These are phyloP conservation scores for Biston stratarius DNA, from an alignment of 2,888 invertebrate genomes.

Conservation along the genomic window DNA sequence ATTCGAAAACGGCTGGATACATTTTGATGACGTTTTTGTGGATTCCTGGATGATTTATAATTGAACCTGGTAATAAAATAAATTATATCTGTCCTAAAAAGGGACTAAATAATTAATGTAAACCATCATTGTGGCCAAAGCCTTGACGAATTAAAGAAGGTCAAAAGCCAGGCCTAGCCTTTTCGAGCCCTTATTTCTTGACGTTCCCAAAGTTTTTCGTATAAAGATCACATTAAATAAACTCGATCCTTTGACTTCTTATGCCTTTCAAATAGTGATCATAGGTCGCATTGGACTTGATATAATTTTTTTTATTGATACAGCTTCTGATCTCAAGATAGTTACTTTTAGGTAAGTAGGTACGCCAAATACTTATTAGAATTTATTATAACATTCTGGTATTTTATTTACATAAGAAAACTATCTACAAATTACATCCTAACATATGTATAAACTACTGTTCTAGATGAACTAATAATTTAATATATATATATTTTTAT, in stretches of 20 bases:
- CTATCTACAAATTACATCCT: too few species aligned
- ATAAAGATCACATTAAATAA: constrained; percentile 26
- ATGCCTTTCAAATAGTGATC: constrained; percentile 12
- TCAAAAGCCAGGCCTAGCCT: constrained; percentile 16
- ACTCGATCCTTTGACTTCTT: constrained; percentile 16
- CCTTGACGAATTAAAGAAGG: constrained; percentile 20
- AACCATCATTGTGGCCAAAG: constrained; percentile 1
- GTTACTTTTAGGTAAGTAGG: background rate
- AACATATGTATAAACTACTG: too few species aligned
- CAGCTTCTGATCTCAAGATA: background rate
- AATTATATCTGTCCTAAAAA: background rate
- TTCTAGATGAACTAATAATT: too few species aligned
- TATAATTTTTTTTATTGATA: background rate
- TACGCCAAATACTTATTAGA: background rate
- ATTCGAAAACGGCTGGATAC: too few species aligned
- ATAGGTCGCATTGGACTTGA: constrained; percentile 2
- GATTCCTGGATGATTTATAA: too few species aligned
- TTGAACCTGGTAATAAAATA: too few species aligned
- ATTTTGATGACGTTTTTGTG: too few species aligned
- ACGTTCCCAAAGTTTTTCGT: constrained; percentile 13
- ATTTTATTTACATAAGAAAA: too few species aligned
- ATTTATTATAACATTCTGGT: too few species aligned
- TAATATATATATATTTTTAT: too few species aligned
- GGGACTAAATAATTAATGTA: background rate
- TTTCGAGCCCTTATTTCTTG: constrained; percentile 19